Conservation (phyloP, 1,140 invertebrate genomes). For the Lucilia sericata region DNA sequence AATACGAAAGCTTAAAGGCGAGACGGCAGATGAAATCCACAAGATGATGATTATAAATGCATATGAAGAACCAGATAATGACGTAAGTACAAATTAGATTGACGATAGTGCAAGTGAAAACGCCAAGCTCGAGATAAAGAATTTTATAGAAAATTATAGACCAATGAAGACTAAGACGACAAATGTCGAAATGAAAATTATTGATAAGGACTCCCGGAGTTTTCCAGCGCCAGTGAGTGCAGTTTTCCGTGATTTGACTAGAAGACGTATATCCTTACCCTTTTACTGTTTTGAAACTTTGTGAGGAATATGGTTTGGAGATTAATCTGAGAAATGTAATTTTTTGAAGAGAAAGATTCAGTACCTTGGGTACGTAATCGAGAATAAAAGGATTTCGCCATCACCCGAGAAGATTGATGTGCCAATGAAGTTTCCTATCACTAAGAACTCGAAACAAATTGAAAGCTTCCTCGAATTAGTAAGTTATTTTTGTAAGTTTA, state of each 20-base stretch:
- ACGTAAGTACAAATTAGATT: slow-evolving; percentile 15
- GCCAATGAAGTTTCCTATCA: neutral
- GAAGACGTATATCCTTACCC: neutral
- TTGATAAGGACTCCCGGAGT: slow-evolving; percentile 24
- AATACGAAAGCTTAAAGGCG: slow-evolving; percentile 14
- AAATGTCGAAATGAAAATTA: no score
- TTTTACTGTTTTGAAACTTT: neutral
- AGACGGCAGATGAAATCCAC: no score
- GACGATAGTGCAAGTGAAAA: slow-evolving; percentile 43
- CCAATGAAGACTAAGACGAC: neutral
- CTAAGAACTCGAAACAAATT: neutral
- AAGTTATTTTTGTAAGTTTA: no score
- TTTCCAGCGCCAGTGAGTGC: neutral
- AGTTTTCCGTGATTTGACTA: slow-evolving; percentile 13
- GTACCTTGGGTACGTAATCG: slow-evolving; percentile 1
- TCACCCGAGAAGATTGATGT: neutral
- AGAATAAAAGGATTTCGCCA: neutral
- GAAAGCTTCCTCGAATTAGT: no score
- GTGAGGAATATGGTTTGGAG: no score
- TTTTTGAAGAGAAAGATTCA: neutral
- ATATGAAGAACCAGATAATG: slow-evolving; percentile 11
- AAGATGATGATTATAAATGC: slow-evolving; percentile 21
- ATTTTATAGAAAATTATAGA: slow-evolving; percentile 4
- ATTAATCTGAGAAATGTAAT: neutral
- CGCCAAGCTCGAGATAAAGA: slow-evolving; percentile 33